A percentile compares a stretch with the other conserved stretches of the same genome.
phyloP scores from a whole-genome alignment of 2,113 vertebrate genomes.

The Camelus bactrianus region DNA sequence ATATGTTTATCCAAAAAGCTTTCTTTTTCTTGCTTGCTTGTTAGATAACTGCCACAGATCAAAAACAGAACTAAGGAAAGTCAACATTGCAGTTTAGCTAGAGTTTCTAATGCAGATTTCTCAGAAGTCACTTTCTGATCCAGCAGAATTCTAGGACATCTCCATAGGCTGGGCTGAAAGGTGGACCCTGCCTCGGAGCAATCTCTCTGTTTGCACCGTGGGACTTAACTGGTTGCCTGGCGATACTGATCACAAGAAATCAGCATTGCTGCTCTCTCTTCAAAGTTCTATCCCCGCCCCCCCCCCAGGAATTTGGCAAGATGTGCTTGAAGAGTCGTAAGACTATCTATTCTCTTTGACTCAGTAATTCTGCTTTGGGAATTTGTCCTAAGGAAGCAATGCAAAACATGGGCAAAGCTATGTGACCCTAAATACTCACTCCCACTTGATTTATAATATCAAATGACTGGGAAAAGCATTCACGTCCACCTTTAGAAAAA shows the following conservation, averaged over 20 bases:
- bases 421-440: neutral
- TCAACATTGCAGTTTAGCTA: neutral
- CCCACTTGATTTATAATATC: neutral
- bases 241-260: neutral
- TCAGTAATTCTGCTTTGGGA: neutral
- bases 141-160: neutral
- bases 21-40: neutral
- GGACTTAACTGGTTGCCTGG: neutral
- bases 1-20: neutral
- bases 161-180: neutral
- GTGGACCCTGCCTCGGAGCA: neutral
- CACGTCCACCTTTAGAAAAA: neutral
- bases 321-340: neutral
- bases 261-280: neutral
- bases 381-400: neutral
- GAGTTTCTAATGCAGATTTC: neutral
- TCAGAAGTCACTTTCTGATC: neutral
- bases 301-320: neutral
- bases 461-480: neutral
- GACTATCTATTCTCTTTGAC: conserved; percentile 30
- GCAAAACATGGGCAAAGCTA: neutral
- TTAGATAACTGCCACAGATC: neutral
- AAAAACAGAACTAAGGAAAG: neutral
- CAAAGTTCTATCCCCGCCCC: neutral
- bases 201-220: neutral